Evolutionary conservation across 2,888 invertebrate species (phyloP), one percentile per base, ranked within the genome.

Genomic region (Conistra vaccinii): DNA sequence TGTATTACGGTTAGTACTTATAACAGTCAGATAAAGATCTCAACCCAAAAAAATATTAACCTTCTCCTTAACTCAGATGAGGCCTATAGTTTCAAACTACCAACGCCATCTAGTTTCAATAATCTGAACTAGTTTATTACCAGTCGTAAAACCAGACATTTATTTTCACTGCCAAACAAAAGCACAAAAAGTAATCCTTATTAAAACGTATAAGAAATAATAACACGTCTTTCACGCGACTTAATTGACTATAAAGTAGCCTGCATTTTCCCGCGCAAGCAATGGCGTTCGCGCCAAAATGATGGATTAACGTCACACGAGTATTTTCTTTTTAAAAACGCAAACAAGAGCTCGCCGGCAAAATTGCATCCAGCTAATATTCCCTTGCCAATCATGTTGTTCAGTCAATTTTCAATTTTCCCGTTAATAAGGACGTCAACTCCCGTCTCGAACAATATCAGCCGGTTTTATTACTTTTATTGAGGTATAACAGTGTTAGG

Each of bases 361-460:
- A 94, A 92, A 94, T 93, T 94, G 95, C 95, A 95, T 92, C 93
- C 90, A 92, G 95, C 94, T 95, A 95, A 96, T 95, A 95, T 95
- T 95, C 93, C 94, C 94, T 94, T 96, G 96, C 96, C 96, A 96
- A 96, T 96, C 96, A 96, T 93, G 93, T 91, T 91, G 90, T 91
- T 92, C 92, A 95, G 94, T 95, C 94, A 95, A 95, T 96, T 96
- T 96, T 95, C 96, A 95, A 95, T 96, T 95, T 96, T 92, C 94
- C 91, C 93, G 90, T 93, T 96, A 96, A 96, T 96, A 96, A 95
- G 95, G 93, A 92, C 94, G 96, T 95, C 96, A 95, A 87, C 91
- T 87, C 88, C 88, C 92, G 92, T 92, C 90, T 91, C 86, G 89
- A 88, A 95, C 95, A 95, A 94, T 94, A 92, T 92, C 90, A 89